Percentiles rank a stretch among this genome's conserved stretches.
Conservation (phyloP, 2,113 vertebrate species). For the Cygnus buccinator region DNA sequence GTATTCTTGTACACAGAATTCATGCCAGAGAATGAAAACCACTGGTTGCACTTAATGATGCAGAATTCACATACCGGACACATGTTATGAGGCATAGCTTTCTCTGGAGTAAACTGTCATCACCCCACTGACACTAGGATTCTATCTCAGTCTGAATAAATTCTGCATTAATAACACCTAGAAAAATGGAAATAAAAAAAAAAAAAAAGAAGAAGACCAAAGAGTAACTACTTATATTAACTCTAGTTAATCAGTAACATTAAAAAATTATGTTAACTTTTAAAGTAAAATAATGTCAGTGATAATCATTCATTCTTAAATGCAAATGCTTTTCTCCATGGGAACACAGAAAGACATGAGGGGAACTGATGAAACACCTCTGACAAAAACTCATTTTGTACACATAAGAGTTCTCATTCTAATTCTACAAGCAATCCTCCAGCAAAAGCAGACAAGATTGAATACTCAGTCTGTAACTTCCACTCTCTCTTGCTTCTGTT, state of each 20-base stretch:
- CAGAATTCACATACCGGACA: background rate
- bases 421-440: background rate
- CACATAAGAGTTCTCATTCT: background rate
- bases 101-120: background rate
- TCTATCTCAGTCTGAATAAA: background rate
- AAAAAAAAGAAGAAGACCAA: background rate
- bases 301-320: background rate
- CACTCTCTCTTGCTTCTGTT: background rate
- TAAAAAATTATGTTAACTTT: slow-evolving; percentile 23
- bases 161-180: background rate
- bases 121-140: background rate
- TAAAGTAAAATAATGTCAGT: background rate
- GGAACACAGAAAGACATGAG: background rate
- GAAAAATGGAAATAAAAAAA: background rate
- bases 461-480: background rate
- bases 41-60: background rate
- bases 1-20: background rate
- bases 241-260: slow-evolving; percentile 37
- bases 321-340: background rate
- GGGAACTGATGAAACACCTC: background rate
- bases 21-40: background rate
- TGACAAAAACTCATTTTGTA: background rate
- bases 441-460: background rate
- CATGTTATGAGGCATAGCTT: background rate
- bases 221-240: slow-evolving; percentile 22